Evolutionary conservation across 2,113 vertebrate species (phyloP).

Genomic region (Dicerorhinus sumatrensis): DNA sequence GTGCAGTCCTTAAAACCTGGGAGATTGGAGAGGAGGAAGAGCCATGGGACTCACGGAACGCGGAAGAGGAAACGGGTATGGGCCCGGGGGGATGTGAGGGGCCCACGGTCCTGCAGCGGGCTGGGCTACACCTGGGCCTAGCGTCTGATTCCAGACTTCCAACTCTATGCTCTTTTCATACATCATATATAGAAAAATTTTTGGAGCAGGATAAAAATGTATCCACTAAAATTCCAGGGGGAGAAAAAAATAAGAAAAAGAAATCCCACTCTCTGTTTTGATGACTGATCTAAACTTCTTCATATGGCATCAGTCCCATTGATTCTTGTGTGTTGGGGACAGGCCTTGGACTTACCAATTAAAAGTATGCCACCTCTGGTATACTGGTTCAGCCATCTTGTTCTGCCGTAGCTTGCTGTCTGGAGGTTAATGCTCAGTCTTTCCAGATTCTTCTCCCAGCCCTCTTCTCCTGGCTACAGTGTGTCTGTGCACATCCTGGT

Average conservation of each 20-base stretch:
- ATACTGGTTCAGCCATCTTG: not conserved
- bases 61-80: not conserved
- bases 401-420: not conserved
- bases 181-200: not conserved
- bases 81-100: too few relatives aligned
- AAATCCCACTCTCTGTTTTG: not conserved
- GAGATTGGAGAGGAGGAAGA: not conserved
- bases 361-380: not conserved
- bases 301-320: not conserved
- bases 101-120: too few relatives aligned
- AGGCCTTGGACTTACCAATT: not conserved
- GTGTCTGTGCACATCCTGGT: not conserved
- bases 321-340: not conserved
- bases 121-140: not conserved
- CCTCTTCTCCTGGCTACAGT: not conserved
- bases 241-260: not conserved
- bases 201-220: not conserved
- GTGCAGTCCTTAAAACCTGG: accelerated
- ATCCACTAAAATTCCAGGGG: not conserved
- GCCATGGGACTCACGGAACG: not conserved
- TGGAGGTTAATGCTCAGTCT: not conserved
- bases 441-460: not conserved
- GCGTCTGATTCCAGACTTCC: not conserved
- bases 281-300: not conserved
- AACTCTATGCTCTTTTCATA: not conserved